Percentiles rank a stretch among this genome's conserved stretches.
These are phyloP conservation scores for Garra rufa DNA, from an alignment of 2,113 vertebrate species.

Conservation along the genomic window DNA sequence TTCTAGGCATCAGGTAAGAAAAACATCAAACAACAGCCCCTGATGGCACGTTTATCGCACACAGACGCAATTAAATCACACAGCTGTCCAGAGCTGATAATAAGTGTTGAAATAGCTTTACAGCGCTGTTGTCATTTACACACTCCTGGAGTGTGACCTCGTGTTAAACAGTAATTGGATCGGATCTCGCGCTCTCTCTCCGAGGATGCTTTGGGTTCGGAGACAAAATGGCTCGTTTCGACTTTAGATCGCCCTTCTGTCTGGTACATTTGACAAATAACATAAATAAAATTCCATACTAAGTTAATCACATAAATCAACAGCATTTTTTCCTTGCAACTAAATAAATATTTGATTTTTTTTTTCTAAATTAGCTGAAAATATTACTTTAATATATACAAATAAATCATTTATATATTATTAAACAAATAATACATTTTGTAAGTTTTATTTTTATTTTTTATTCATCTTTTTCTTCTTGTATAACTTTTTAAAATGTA, in stretches of 20 bases:
- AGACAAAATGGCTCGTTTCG: neutral
- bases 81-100: conserved; percentile 35
- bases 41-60: conserved; percentile 15
- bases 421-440: neutral
- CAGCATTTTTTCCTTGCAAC: neutral
- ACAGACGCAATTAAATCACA: conserved; percentile 1
- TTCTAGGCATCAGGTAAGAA: conserved; percentile 28
- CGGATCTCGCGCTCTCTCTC: conserved; percentile 5
- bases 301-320: neutral
- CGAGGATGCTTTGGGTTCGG: neutral
- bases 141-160: conserved; percentile 19
- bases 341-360: neutral
- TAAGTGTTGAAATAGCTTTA: conserved; percentile 33
- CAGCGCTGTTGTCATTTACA: conserved; percentile 17
- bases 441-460: neutral
- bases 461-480: neutral
- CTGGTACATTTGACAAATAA: neutral
- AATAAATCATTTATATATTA: neutral
- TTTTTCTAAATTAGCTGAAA: neutral
- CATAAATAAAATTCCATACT: too few species aligned
- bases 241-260: neutral
- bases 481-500: neutral
- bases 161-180: conserved; percentile 35
- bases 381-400: neutral
- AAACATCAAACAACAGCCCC: conserved; percentile 26